Conservation (phyloP, 2,888 invertebrate species). For the Latheticus oryzae region DNA sequence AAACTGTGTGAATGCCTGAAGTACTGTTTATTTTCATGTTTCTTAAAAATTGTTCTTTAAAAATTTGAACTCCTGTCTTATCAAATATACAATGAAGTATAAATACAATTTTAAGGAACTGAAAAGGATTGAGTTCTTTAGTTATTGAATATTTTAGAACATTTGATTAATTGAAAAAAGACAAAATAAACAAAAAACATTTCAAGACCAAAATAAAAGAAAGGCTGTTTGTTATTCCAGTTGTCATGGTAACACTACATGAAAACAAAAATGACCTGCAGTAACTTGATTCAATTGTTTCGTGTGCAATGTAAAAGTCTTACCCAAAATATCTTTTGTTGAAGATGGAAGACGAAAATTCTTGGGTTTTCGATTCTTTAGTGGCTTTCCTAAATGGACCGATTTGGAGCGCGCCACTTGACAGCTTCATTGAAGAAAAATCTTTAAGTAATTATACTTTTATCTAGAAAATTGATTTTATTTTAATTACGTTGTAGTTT, state of each 20-base stretch:
- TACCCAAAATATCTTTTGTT: constrained; percentile 1
- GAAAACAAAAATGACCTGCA: constrained; percentile 42
- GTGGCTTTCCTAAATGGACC: constrained; percentile 93
- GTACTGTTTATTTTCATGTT: no score
- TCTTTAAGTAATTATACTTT: constrained; percentile 78
- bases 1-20: no score
- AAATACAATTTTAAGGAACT: no score
- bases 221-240: constrained; percentile 25
- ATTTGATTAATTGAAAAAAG: no score
- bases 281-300: constrained; percentile 26
- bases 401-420: constrained; percentile 90
- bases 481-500: constrained; percentile 72
- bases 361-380: constrained; percentile 93
- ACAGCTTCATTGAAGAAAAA: constrained; percentile 93
- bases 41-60: no score
- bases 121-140: no score
- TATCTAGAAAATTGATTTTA: constrained; percentile 30
- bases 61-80: no score
- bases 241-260: constrained; percentile 37
- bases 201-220: no score
- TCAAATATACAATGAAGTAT: no score
- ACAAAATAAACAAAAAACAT: no score
- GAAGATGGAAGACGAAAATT: constrained; percentile 71
- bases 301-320: constrained; percentile 21
- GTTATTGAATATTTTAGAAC: no score